These are phyloP conservation scores for Istiophorus platypterus DNA, from an alignment of 2,113 vertebrate species.

Conservation along the genomic window DNA sequence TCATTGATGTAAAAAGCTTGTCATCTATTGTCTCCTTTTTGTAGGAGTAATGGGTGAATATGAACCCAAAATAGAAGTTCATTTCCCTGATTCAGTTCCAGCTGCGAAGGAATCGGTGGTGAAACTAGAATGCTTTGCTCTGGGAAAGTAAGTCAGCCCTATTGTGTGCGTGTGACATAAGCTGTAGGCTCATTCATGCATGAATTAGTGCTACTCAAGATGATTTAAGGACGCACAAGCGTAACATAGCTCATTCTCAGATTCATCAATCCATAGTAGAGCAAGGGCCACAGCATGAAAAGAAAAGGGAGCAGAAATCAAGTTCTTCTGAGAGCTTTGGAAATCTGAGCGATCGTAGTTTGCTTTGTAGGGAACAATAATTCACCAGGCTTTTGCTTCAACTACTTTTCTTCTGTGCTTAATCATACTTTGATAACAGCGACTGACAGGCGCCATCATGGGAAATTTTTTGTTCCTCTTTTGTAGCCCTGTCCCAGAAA, in stretches of 20 bases:
- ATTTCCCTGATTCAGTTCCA: conserved; percentile 93
- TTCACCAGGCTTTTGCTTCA: conserved; percentile 35
- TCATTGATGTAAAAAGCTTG: conserved; percentile 70
- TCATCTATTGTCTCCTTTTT: conserved; percentile 67
- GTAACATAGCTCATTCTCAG: conserved; percentile 39
- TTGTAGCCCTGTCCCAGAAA: conserved; percentile 92
- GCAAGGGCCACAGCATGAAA: conserved; percentile 28
- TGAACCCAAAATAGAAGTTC: conserved; percentile 98
- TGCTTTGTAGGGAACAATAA: conserved; percentile 57
- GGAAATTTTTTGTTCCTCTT: conserved; percentile 44
- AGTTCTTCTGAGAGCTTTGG: conserved; percentile 57
- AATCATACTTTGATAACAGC: conserved; percentile 62
- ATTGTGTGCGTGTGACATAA: conserved; percentile 33
- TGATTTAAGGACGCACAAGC: conserved; percentile 43
- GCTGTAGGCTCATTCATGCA: conserved; percentile 25
- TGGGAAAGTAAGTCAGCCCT: conserved; percentile 93
- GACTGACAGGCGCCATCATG: conserved; percentile 56
- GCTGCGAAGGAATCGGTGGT: conserved; percentile 93
- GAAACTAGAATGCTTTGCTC: conserved; percentile 94
- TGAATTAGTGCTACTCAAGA: conserved; percentile 35
- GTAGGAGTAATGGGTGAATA: conserved; percentile 97
- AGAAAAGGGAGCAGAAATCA: conserved; percentile 54
- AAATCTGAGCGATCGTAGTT: conserved; percentile 49
- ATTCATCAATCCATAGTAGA: conserved; percentile 44
- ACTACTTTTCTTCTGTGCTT: conserved; percentile 31